phyloP scores from a whole-genome alignment of 2,888 invertebrate genomes.

The Agonopterix arenella region DNA sequence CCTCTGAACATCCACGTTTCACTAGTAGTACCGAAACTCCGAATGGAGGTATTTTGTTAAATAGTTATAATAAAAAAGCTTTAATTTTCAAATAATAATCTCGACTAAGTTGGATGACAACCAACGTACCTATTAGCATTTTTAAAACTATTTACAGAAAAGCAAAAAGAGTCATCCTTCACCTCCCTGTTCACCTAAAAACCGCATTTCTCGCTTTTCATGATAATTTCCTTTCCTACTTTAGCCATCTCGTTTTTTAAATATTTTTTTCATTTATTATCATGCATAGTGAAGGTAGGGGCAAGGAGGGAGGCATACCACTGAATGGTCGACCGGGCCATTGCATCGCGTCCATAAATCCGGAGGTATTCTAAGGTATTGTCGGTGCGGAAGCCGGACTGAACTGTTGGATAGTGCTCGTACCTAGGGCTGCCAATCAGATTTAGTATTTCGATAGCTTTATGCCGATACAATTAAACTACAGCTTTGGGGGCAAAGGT shows the following conservation, averaged over 20 bases:
- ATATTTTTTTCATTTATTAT: slow-evolving; percentile 58
- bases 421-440: neutral
- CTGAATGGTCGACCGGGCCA: slow-evolving; percentile 47
- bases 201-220: slow-evolving; percentile 42
- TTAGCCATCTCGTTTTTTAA: slow-evolving; percentile 34
- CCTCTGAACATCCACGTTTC: no score
- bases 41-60: no score
- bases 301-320: slow-evolving; percentile 22
- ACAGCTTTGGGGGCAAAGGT: no score
- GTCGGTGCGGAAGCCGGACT: slow-evolving; percentile 10
- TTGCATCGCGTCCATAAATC: slow-evolving; percentile 47
- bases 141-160: no score
- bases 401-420: slow-evolving; percentile 14
- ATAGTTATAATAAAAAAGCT: no score
- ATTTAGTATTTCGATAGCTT: neutral
- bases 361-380: slow-evolving; percentile 10
- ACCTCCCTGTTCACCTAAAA: neutral
- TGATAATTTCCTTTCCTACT: slow-evolving; percentile 54
- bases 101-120: no score
- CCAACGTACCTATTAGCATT: no score
- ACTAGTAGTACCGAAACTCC: no score
- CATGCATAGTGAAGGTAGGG: slow-evolving; percentile 57
- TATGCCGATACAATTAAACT: no score
- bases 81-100: no score
- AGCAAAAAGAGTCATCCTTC: no score